phyloP scores from a whole-genome alignment of 2,113 vertebrate genomes.

The Gnathochromis pfefferi region DNA sequence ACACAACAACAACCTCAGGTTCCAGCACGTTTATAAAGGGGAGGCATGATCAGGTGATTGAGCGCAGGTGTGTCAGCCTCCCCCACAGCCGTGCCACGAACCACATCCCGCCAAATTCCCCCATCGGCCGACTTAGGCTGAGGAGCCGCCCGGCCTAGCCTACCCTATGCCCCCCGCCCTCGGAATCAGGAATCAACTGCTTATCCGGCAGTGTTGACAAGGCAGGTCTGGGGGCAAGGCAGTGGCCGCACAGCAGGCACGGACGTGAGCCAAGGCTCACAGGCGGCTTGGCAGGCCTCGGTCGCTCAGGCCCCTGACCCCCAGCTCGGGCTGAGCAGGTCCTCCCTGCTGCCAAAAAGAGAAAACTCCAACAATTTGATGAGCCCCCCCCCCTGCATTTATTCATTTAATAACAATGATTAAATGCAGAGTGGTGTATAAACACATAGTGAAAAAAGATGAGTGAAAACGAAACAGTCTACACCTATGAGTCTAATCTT shows the following conservation, averaged over 20 bases:
- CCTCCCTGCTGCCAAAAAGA: no score
- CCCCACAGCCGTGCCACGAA: no score
- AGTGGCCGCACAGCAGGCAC: background rate
- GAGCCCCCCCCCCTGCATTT: background rate
- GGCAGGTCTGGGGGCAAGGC: background rate
- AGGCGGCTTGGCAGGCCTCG: background rate
- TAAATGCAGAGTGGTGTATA: background rate
- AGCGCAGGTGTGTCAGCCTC: no score
- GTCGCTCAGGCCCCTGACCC: no score
- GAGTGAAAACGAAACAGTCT: background rate
- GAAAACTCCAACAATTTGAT: no score
- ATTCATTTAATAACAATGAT: background rate
- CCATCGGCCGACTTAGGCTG: no score
- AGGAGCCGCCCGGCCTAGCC: no score
- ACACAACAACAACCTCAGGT: no score
- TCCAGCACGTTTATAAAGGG: no score
- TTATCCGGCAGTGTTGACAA: background rate
- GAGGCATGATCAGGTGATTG: no score
- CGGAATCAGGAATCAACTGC: background rate
- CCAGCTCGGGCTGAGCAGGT: no score
- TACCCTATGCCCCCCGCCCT: background rate
- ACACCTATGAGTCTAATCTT: background rate
- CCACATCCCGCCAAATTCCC: no score
- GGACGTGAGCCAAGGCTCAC: background rate
- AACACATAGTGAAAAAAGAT: background rate